Conservation (phyloP, 2,797 vertebrate species). For the Nannoperca australis region DNA sequence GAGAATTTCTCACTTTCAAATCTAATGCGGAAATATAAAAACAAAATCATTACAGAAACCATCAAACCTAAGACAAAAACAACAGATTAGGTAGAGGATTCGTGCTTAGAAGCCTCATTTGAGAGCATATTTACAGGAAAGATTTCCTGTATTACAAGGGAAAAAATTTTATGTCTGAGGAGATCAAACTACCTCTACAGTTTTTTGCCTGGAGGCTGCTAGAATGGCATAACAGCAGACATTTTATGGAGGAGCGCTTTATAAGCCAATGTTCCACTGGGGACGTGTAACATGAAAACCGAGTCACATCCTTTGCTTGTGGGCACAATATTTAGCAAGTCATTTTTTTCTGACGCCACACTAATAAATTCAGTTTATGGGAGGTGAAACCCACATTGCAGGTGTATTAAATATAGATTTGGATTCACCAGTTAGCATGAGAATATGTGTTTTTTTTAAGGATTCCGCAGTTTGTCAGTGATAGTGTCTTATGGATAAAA, state of each 20-base stretch:
- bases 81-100: slow-evolving; percentile 10
- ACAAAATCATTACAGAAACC: neutral
- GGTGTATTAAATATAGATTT: slow-evolving; percentile 53
- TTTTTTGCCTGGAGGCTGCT: slow-evolving; percentile 64
- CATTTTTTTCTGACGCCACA: slow-evolving; percentile 47
- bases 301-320: slow-evolving; percentile 69
- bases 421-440: slow-evolving; percentile 8
- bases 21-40: slow-evolving; percentile 1
- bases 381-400: slow-evolving; percentile 37
- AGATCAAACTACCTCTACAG: slow-evolving; percentile 60
- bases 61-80: slow-evolving; percentile 21
- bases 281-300: slow-evolving; percentile 69
- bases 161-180: slow-evolving; percentile 47
- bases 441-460: neutral
- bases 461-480: neutral
- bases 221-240: slow-evolving; percentile 55
- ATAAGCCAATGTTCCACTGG: slow-evolving; percentile 72
- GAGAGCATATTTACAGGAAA: slow-evolving; percentile 25
- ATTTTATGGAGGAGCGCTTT: slow-evolving; percentile 73
- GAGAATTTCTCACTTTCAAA: slow-evolving; percentile 6
- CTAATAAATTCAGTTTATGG: slow-evolving; percentile 57
- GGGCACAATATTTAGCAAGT: slow-evolving; percentile 73
- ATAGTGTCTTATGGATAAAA: slow-evolving; percentile 16
- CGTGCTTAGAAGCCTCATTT: slow-evolving; percentile 23
- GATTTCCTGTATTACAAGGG: slow-evolving; percentile 27